A percentile compares a stretch with the other conserved stretches of the same genome.
These are phyloP conservation scores for Phenganax marumi DNA, from an alignment of 92 coral and sea anemone species.

Conservation along the genomic window DNA sequence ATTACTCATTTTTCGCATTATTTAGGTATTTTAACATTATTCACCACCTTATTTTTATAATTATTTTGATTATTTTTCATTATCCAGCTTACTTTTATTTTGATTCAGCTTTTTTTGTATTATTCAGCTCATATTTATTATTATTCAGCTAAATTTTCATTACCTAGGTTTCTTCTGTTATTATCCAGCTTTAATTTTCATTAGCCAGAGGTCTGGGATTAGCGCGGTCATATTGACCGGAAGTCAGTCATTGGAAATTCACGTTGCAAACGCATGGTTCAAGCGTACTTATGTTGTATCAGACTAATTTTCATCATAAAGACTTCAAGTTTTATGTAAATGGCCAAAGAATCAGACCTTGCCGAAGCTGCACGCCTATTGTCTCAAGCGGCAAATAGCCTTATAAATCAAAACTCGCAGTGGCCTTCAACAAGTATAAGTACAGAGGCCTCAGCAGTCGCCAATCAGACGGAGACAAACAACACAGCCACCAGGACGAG, in stretches of 20 bases:
- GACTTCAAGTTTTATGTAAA: neutral
- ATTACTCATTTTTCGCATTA: neutral
- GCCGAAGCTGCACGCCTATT: conserved; percentile 33
- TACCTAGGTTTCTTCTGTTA: neutral
- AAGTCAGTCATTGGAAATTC: too few species aligned
- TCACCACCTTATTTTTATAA: too few species aligned
- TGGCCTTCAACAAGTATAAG: conserved; percentile 8
- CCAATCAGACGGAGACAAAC: conserved; percentile 30
- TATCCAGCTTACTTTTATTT: neutral
- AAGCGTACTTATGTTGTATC: too few species aligned
- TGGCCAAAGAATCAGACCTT: conserved; percentile 29
- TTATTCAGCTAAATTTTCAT: neutral
- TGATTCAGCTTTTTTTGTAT: neutral
- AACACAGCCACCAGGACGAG: conserved; percentile 20
- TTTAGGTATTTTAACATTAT: neutral
- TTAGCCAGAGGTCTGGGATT: neutral
- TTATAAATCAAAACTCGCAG: conserved; percentile 23
- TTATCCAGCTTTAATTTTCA: neutral
- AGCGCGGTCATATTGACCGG: too few species aligned
- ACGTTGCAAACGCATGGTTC: too few species aligned
- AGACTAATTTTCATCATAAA: neutral
- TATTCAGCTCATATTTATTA: neutral
- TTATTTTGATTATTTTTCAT: too few species aligned
- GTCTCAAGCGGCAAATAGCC: conserved; percentile 37
- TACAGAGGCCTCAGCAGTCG: conserved; percentile 6